Base-by-base conservation (phyloP, 2,113 vertebrate species). In the Cynopterus brachyotis region DNA sequence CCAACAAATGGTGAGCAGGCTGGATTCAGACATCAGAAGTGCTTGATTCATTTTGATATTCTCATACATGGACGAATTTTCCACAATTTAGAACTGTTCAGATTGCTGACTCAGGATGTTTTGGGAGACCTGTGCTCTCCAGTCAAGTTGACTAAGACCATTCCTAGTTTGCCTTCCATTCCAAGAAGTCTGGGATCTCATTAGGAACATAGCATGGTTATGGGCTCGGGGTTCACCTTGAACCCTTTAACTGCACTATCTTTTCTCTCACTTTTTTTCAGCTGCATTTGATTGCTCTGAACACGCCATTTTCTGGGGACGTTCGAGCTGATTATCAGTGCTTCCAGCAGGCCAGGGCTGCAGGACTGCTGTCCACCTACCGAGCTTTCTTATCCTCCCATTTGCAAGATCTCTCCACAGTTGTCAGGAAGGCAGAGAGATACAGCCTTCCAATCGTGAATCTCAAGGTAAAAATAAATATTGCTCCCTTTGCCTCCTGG, bases 201-300 rank as follows among this genome's bases (percentile, higher is more conserved):
- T 47, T 13, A 35, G n/a, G 57, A 62, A 35, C 17, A 0, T 6
- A 16, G 30, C 40, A 55, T 6, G n/a, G 9, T 22, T 69, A 1
- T 3, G 7, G 15, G 11, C 0, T 12, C 50, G 30, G 60, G 10
- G 6, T 81, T 80, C 50, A 19, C 37, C 37, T 66, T 57, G 13
- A 16, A 3, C 42, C 12, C 73, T 69, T 73, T 79, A 30, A 85
- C 59, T 9, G 16, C 20, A 24, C 28, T 9, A 1, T 45, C 20
- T 80, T 84, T 67, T 53, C 67, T 91, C 55, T 88, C 30, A 2
- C 28, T 84, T 78, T 30, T 50, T 95, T 92, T 50, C 97, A 99
- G 99, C 98, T 99, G 84, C 99, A 98, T 91, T 98, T 99, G 91
- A 99, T 99, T 67, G 99, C 99, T 40, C 97, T 99, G 98, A 99